Evolutionary conservation across 2,888 invertebrate genomes (phyloP), one percentile per base, ranked within the genome.

Genomic region (Serrognathus titanus): DNA sequence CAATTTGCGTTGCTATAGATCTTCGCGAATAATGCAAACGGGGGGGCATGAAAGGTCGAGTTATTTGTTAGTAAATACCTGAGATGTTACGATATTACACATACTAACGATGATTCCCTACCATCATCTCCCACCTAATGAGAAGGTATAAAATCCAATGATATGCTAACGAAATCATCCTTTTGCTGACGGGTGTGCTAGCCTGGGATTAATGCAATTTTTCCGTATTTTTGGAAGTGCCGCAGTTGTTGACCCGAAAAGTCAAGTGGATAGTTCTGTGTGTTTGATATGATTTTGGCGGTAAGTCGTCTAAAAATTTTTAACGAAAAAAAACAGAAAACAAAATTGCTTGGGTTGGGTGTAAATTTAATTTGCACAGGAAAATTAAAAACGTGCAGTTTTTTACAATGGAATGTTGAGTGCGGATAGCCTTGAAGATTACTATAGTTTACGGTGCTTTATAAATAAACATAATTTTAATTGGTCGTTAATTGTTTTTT

Each of bases 121-220:
- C 64, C 66, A 66, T 31, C 24, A 31, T 71, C 71, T 72, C 74
- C 73, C 71, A 73, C 73, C 70, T 66, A 63, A 58, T 60, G 64
- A 61, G 61, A 66, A 64, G 64, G 70, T 74, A 74, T 74, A 74
- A 73, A 74, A 72, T 72, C 68, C 67, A 69, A 67, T 70, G 70
- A 67, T 71, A 61, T 57, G 61, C 65, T 71, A 70, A 71, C 71
- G 64, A 69, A 69, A 68, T 66, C 72, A 72, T 72, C 73, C 69
- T 71, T 68, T 70, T 69, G 61, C 64, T 54, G 58, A 50, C 54
- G 55, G 56, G 59, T 59, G 62, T 60, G 61, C 40, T 48, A 40
- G 41, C 46, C 48, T 46, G 39, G 53, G 58, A 58, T 53, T 57
- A 54, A 31, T 31, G 24, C 45, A 20, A 12, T 43, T 53, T 50